phyloP scores from a whole-genome alignment of 2,797 vertebrate genomes.

The Coranthus polyacanthus region DNA sequence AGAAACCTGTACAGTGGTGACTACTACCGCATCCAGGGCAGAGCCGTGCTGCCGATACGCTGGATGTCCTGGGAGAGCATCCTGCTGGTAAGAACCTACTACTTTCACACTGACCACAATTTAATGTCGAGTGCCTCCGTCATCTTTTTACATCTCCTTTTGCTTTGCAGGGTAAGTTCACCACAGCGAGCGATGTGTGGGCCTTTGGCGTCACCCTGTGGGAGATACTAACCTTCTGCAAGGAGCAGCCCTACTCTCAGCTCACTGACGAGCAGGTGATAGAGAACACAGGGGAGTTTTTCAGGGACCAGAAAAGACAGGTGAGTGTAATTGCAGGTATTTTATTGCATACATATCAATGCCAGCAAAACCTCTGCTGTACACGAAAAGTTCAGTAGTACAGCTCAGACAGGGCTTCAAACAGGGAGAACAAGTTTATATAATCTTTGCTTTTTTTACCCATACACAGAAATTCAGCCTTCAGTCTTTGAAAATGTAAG shows the following conservation, averaged over 20 bases:
- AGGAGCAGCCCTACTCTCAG: constrained; percentile 97
- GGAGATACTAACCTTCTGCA: constrained; percentile 97
- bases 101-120: neutral
- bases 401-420: too few species aligned
- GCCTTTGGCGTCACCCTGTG: constrained; percentile 97
- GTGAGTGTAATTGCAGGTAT: constrained; percentile 67
- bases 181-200: constrained; percentile 97
- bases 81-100: constrained; percentile 87
- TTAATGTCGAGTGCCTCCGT: neutral
- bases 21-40: constrained; percentile 98
- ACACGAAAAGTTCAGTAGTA: too few species aligned
- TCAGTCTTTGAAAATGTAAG: too few species aligned
- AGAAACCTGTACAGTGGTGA: constrained; percentile 98
- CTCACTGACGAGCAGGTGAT: constrained; percentile 98
- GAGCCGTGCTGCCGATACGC: constrained; percentile 96
- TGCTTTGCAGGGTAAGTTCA: constrained; percentile 93
- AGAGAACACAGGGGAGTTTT: constrained; percentile 99
- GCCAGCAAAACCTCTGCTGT: neutral
- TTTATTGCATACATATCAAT: neutral
- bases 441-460: too few species aligned
- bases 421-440: too few species aligned
- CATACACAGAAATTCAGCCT: too few species aligned
- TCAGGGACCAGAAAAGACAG: constrained; percentile 97
- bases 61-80: constrained; percentile 99
- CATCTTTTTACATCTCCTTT: neutral